phyloP scores from a whole-genome alignment of 2,888 invertebrate genomes.

The Listrodromus nycthemerus region DNA sequence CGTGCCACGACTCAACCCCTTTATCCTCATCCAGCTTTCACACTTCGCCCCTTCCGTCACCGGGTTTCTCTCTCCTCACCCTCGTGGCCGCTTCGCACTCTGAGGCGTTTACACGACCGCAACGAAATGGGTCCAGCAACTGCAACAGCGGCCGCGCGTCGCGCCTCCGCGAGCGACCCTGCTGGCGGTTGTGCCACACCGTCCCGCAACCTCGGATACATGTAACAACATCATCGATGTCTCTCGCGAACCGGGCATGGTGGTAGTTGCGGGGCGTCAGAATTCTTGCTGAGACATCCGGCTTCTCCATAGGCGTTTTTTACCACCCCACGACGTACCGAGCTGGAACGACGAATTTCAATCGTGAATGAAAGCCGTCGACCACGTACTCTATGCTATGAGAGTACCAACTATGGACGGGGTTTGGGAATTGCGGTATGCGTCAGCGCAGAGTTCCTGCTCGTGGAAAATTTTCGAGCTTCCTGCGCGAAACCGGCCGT shows the following conservation, averaged over 20 bases:
- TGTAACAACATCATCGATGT: constrained; percentile 54
- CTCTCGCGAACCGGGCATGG: constrained; percentile 17
- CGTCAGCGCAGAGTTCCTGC: neutral
- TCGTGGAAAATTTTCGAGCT: constrained; percentile 48
- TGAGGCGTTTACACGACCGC: constrained; percentile 62
- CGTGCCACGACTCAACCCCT: constrained; percentile 57
- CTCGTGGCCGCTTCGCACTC: constrained; percentile 34
- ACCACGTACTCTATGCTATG: constrained; percentile 1
- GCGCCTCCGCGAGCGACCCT: constrained; percentile 9
- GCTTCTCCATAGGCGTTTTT: constrained; percentile 1
- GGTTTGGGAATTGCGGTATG: neutral
- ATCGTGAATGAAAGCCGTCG: constrained; percentile 48
- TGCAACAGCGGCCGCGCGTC: constrained; percentile 43
- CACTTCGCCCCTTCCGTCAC: constrained; percentile 22
- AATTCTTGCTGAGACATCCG: constrained; percentile 41
- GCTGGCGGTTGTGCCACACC: neutral
- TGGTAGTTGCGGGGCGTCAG: constrained; percentile 48
- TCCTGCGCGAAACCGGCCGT: constrained; percentile 24
- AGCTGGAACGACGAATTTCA: constrained; percentile 52
- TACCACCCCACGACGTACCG: constrained; percentile 37
- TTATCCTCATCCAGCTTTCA: constrained; percentile 9
- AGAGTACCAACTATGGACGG: neutral
- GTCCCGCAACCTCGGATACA: constrained; percentile 21
- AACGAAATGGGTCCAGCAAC: constrained; percentile 58
- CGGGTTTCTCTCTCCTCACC: neutral